Percentiles rank a stretch among this genome's conserved stretches.
Evolutionary conservation across 2,888 invertebrate species (phyloP).

Genomic region (Orthonychiurus folsomi): DNA sequence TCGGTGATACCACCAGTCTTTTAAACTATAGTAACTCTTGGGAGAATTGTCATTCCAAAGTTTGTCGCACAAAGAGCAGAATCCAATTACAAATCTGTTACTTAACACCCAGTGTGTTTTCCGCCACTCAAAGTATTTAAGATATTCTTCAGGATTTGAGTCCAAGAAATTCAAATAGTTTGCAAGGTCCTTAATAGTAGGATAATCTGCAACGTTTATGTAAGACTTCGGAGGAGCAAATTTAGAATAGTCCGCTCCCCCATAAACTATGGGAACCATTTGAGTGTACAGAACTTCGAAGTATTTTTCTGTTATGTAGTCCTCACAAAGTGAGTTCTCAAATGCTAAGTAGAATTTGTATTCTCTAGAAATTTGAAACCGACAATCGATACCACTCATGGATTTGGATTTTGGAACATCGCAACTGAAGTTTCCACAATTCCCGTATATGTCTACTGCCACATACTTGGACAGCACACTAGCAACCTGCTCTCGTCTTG

Average conservation of each 20-base stretch:
- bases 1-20: not conserved
- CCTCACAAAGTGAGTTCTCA: constrained; percentile 41
- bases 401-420: not conserved
- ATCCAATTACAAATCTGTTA: not conserved
- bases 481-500: constrained; percentile 32
- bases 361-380: constrained; percentile 12
- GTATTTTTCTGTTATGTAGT: constrained; percentile 42
- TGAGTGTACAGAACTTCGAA: constrained; percentile 27
- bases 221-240: constrained; percentile 42
- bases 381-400: not conserved
- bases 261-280: constrained; percentile 41
- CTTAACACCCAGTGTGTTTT: constrained; percentile 9
- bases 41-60: not conserved
- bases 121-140: constrained; percentile 35
- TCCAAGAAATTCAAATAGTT: constrained; percentile 39
- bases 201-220: constrained; percentile 42
- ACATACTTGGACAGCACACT: constrained; percentile 32
- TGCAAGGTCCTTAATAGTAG: constrained; percentile 40
- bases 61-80: not conserved
- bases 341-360: constrained; percentile 42
- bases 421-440: constrained; percentile 29
- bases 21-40: not conserved
- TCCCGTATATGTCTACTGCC: constrained; percentile 36
- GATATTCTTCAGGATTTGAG: constrained; percentile 28
- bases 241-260: constrained; percentile 40